These are phyloP conservation scores for Valencia hispanica DNA, from an alignment of 2,797 vertebrate genomes.

Conservation along the genomic window DNA sequence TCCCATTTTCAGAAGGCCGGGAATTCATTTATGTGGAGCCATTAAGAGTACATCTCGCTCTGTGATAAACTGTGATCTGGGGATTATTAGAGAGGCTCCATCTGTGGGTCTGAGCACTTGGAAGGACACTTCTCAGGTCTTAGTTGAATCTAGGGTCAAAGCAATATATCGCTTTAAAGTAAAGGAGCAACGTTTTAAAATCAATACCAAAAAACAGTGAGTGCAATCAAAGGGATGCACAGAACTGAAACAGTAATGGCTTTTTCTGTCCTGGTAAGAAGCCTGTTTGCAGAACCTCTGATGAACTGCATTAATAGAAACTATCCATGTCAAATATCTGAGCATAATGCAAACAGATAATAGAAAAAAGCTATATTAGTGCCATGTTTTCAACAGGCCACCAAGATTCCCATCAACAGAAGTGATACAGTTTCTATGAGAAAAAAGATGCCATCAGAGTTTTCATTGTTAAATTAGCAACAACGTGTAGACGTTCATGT, in stretches of 20 bases:
- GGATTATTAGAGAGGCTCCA: background rate
- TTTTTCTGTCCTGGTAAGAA: background rate
- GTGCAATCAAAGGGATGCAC: background rate
- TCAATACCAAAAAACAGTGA: background rate
- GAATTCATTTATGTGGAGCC: background rate
- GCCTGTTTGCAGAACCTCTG: background rate
- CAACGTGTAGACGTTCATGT: background rate
- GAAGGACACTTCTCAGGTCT: background rate
- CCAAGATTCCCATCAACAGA: background rate
- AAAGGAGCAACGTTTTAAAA: background rate
- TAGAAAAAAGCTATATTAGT: no score
- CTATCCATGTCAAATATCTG: background rate
- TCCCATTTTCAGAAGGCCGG: background rate
- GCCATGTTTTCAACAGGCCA: background rate
- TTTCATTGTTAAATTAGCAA: background rate
- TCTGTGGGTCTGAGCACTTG: background rate
- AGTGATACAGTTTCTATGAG: background rate
- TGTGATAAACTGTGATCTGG: background rate
- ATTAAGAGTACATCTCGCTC: background rate
- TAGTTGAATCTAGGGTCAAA: background rate
- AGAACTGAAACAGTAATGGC: background rate
- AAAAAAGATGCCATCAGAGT: background rate
- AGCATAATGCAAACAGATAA: background rate
- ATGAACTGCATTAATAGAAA: background rate
- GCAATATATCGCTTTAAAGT: background rate